These are phyloP conservation scores for Tenualosa thibaudeaui DNA, from an alignment of 2,797 vertebrate genomes.

Conservation along the genomic window DNA sequence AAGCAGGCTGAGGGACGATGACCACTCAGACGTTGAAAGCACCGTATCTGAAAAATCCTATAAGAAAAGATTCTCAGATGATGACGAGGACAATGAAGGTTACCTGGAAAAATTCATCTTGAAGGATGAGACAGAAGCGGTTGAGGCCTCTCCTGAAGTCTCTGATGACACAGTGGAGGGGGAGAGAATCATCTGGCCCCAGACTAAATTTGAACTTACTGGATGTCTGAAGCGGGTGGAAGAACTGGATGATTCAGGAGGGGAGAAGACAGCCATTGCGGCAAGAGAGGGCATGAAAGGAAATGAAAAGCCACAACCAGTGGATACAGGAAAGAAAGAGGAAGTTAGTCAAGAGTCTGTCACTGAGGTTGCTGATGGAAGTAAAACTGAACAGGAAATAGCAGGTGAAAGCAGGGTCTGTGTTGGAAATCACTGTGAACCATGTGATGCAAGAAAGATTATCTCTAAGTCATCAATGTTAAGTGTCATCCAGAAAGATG, in stretches of 20 bases:
- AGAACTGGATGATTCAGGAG: slow-evolving; percentile 50
- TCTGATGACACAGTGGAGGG: slow-evolving; percentile 48
- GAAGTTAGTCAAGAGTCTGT: slow-evolving; percentile 29
- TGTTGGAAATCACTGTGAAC: neutral
- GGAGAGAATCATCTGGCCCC: slow-evolving; percentile 67
- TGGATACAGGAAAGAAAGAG: slow-evolving; percentile 27
- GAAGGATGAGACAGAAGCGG: slow-evolving; percentile 82
- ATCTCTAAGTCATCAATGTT: slow-evolving; percentile 23
- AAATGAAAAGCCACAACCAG: slow-evolving; percentile 11
- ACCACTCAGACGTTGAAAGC: slow-evolving; percentile 83
- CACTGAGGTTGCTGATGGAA: slow-evolving; percentile 25
- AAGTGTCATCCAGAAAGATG: slow-evolving; percentile 36
- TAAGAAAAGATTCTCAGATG: slow-evolving; percentile 80
- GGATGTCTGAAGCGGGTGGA: slow-evolving; percentile 66
- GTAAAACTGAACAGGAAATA: slow-evolving; percentile 33
- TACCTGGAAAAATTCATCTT: slow-evolving; percentile 93
- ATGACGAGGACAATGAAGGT: slow-evolving; percentile 82
- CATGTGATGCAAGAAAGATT: neutral
- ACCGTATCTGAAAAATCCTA: slow-evolving; percentile 79
- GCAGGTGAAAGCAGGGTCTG: neutral
- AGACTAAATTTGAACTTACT: slow-evolving; percentile 72
- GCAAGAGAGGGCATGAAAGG: neutral
- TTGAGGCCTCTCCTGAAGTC: slow-evolving; percentile 55
- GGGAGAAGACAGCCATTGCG: slow-evolving; percentile 30
- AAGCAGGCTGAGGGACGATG: slow-evolving; percentile 75